Conservation (phyloP, 2,797 vertebrate genomes). For the Hippocampus kuda region DNA sequence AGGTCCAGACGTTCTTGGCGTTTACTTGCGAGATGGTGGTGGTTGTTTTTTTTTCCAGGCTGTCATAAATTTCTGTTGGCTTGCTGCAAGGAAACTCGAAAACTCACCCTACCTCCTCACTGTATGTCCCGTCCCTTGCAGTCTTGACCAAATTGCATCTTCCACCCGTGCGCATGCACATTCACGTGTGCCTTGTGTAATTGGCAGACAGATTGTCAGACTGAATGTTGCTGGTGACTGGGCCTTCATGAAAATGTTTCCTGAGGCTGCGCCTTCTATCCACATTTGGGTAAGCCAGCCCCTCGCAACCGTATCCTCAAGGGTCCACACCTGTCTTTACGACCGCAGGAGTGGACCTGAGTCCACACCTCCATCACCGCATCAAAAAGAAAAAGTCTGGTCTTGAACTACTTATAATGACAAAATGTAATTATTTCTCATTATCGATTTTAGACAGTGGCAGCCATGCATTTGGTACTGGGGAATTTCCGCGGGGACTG, state of each 20-base stretch:
- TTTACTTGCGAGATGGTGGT: constrained; percentile 54
- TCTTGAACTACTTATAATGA: too few relatives aligned
- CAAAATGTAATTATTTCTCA: too few relatives aligned
- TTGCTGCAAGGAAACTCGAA: constrained; percentile 20
- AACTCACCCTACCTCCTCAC: not conserved
- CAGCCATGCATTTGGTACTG: too few relatives aligned
- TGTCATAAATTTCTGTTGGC: constrained; percentile 44
- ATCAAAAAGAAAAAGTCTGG: not conserved
- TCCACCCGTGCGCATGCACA: too few relatives aligned
- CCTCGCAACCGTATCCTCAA: constrained; percentile 35
- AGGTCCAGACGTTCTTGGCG: constrained; percentile 46
- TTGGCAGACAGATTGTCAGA: constrained; percentile 39
- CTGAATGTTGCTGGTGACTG: constrained; percentile 41
- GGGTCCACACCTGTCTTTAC: constrained; percentile 49
- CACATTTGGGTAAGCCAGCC: constrained; percentile 46
- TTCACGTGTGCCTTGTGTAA: too few relatives aligned
- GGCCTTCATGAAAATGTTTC: constrained; percentile 38
- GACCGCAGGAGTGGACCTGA: constrained; percentile 16
- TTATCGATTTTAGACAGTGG: too few relatives aligned
- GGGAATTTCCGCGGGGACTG: too few relatives aligned
- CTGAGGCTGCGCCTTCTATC: constrained; percentile 51
- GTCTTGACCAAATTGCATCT: constrained; percentile 19
- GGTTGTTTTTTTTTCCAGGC: constrained; percentile 38
- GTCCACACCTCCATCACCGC: constrained; percentile 24
- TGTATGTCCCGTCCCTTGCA: constrained; percentile 28